Evolutionary conservation across 2,888 invertebrate genomes (phyloP), one percentile per base, ranked within the genome.

Genomic region (Cataglyphis albicans): DNA sequence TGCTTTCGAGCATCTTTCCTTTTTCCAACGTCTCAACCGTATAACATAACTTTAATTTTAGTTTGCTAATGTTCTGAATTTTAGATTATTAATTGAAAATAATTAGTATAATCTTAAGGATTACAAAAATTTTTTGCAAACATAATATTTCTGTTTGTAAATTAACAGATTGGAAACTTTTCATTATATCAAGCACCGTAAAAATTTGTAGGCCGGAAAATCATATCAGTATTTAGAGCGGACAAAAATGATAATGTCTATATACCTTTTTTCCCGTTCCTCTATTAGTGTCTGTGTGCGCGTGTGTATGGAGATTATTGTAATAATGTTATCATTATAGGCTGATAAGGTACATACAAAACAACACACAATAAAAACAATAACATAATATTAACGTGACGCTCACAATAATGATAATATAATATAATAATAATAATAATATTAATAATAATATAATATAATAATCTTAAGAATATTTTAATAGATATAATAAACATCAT

Each of bases 361-460:
- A 95, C 95, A 95, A 95, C 94, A 94, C 94, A 94, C 94, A 94
- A 94, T 94, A 93, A 94, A 94, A 94, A 94, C 94, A 94, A 94
- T 94, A 94, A 94, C 93, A 94, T 94, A 94, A 94, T 94, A 94
- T 93, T 94, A 94, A 94, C 94, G 93, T 93, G 94, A 93, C 94
- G 94, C 92, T 93, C 93, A 94, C 94, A 94, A 94, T 94, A 95
- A 95, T 95, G 95, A 94, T 93, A 92, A 93, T 91, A 91, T 95
- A 95, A 94, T 93, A 93, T 91, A 91, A 88, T 90, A 87, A 89
- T 91, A 89, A 92, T 92, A 92, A 94, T 95, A 93, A 94, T 94
- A 94, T 95, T 95, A 95, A 94, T 95, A 93, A 94, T 94, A 93
- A 93, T 94, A 93, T 93, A 93, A 91, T 90, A 87, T 83, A 86